Percentiles rank a stretch among this genome's conserved stretches.
Conservation (phyloP, 2,113 vertebrate species). For the Pseudorhombus dupliciocellatus region DNA sequence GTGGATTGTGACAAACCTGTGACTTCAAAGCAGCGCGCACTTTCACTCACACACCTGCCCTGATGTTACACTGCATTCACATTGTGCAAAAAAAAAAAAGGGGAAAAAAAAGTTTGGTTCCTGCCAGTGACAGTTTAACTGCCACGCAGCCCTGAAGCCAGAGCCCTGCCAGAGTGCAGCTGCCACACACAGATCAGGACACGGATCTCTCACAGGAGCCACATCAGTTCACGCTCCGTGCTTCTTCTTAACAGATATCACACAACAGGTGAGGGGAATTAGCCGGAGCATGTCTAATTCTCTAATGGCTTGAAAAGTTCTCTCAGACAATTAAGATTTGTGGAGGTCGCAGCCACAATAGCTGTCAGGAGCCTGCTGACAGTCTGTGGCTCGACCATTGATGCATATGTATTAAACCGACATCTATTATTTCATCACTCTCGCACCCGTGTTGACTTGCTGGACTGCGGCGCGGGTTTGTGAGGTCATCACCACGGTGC, state of each 20-base stretch:
- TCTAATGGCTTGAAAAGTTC: not conserved
- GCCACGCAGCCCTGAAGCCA: constrained; percentile 58
- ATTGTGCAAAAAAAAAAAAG: constrained; percentile 61
- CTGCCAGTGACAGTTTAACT: constrained; percentile 78
- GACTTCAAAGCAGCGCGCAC: constrained; percentile 4
- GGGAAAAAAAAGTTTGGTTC: constrained; percentile 60
- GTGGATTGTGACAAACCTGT: constrained; percentile 25
- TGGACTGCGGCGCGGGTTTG: constrained; percentile 53
- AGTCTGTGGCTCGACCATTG: constrained; percentile 60
- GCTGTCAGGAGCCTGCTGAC: constrained; percentile 31
- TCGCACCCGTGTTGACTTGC: constrained; percentile 42
- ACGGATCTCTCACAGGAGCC: constrained; percentile 47
- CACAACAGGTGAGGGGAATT: constrained; percentile 34
- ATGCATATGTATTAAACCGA: constrained; percentile 64
- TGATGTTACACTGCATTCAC: constrained; percentile 62
- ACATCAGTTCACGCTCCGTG: constrained; percentile 42
- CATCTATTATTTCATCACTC: constrained; percentile 48
- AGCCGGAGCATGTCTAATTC: not conserved
- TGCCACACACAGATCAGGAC: constrained; percentile 68
- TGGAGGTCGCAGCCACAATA: constrained; percentile 39
- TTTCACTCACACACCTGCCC: constrained; percentile 64
- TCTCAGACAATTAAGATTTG: constrained; percentile 15
- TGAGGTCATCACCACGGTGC: constrained; percentile 57
- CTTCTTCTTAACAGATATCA: constrained; percentile 28
- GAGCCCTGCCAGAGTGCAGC: constrained; percentile 60